Evolutionary conservation across 2,113 vertebrate species (phyloP), one percentile per base, ranked within the genome.

Genomic region (Malurus elegans): DNA sequence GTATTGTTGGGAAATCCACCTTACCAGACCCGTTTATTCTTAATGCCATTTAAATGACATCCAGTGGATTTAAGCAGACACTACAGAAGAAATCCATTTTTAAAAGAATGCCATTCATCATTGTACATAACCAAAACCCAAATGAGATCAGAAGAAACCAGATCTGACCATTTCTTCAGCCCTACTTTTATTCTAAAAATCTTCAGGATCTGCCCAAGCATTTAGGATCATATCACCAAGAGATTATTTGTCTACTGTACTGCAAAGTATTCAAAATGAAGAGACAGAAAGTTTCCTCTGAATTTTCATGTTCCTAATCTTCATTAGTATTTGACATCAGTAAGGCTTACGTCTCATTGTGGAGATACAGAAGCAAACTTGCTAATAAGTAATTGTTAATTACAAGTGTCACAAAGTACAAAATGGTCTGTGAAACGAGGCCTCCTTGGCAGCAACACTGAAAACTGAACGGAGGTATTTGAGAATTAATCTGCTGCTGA

Each of bases 401-500:
- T 97, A 96, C 65, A 97, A 86, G 61, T 74, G 90, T 85, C 42
- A 72, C 56, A 66, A 80, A 86, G 85, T 86, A 94, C 94, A 91
- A 94, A 95, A 93, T 42, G 40, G n/a, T 47, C 82, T 61, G 32
- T 67, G 83, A 96, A 96, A 93, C 51, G 96, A 97, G 97, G 91
- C 58, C 96, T 95, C 75, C 42, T 98, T 98, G 98, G 98, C 98
- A 98, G 97, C 82, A 64, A 96, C 96, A 88, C 47, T 87, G 97
- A 98, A 99, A 99, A 95, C 92, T 94, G 98, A 99, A 98, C 98
- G 97, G 97, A 98, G 97, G 97, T 98, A 98, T 98, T 98, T 98
- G 97, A 97, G 91, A 95, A 97, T 97, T 99, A 99, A 98, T 99
- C 98, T 97, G 96, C 96, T 96, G 95, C 97, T 98, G 98, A 99